phyloP scores from a whole-genome alignment of 2,888 invertebrate genomes.

The Metalampra italica region DNA sequence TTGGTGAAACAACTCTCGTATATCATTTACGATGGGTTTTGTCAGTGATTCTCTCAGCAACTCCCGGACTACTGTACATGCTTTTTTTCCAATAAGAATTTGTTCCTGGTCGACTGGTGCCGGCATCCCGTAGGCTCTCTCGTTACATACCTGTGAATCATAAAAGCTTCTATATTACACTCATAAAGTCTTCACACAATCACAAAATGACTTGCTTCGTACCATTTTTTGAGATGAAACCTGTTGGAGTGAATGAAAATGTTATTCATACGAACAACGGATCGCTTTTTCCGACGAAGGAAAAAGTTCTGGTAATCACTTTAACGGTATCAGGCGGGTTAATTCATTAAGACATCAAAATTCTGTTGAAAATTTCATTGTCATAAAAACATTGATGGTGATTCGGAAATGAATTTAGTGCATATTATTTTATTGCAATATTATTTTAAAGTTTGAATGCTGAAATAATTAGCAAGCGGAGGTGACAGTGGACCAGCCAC shows the following conservation, averaged over 20 bases:
- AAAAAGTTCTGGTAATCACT: slow-evolving; percentile 27
- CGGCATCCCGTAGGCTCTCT: slow-evolving; percentile 49
- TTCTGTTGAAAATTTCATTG: slow-evolving; percentile 16
- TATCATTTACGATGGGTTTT: slow-evolving; percentile 24
- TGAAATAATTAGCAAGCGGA: too few relatives aligned
- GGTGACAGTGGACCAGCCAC: too few relatives aligned
- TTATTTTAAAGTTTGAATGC: too few relatives aligned
- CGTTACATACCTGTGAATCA: slow-evolving; percentile 60
- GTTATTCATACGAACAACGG: slow-evolving; percentile 29
- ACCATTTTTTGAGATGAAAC: slow-evolving; percentile 16
- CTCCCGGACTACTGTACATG: slow-evolving; percentile 37
- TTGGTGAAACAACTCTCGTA: slow-evolving; percentile 1
- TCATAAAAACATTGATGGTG: slow-evolving; percentile 6
- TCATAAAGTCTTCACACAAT: slow-evolving; percentile 54
- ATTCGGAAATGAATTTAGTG: slow-evolving; percentile 16
- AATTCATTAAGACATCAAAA: slow-evolving; percentile 16
- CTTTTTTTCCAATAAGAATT: slow-evolving; percentile 58
- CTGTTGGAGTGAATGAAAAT: slow-evolving; percentile 45
- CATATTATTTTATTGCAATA: background rate
- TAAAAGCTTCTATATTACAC: slow-evolving; percentile 56
- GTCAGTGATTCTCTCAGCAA: slow-evolving; percentile 62
- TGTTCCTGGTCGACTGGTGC: slow-evolving; percentile 68
- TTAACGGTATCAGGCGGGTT: slow-evolving; percentile 33
- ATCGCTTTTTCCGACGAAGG: slow-evolving; percentile 15
- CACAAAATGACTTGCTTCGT: slow-evolving; percentile 22